Conservation (phyloP, 2,113 vertebrate species). For the Myotis brandtii region DNA sequence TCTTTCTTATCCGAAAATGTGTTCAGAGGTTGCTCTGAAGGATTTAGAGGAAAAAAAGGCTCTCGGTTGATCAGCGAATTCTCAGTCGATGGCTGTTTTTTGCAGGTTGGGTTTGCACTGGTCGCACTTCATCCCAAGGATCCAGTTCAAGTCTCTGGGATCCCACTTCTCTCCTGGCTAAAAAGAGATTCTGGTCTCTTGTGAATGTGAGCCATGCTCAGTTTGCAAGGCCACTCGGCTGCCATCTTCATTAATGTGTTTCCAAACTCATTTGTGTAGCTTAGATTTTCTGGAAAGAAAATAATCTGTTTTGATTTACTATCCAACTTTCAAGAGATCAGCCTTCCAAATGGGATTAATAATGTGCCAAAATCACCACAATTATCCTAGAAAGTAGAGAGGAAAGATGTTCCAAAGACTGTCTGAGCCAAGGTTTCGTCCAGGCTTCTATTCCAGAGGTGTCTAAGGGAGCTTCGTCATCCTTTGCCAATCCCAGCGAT, state of each 20-base stretch:
- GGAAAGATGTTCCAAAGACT: not conserved
- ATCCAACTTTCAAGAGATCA: constrained; percentile 60
- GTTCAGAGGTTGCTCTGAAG: not conserved
- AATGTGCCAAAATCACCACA: constrained; percentile 40
- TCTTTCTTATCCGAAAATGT: not conserved
- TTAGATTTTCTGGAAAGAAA: constrained; percentile 66
- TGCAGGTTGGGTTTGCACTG: not conserved
- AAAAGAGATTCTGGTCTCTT: not conserved
- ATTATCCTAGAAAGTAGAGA: constrained; percentile 66
- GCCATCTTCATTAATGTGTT: constrained; percentile 54
- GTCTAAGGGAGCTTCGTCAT: not conserved
- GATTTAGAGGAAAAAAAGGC: not conserved
- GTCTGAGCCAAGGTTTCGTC: constrained; percentile 44
- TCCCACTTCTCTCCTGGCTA: not conserved
- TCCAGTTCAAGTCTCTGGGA: not conserved
- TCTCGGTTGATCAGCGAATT: not conserved
- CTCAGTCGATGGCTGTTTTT: not conserved
- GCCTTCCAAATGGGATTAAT: constrained; percentile 61
- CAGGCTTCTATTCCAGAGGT: not conserved
- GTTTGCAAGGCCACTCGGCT: not conserved
- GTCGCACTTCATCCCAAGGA: fast-evolving
- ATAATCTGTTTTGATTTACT: constrained; percentile 60
- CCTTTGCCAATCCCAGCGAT: not conserved
- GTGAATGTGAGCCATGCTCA: not conserved
- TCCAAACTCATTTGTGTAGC: constrained; percentile 44